Conservation (phyloP, 2,888 invertebrate species). For the Drosophila tanythrix region DNA sequence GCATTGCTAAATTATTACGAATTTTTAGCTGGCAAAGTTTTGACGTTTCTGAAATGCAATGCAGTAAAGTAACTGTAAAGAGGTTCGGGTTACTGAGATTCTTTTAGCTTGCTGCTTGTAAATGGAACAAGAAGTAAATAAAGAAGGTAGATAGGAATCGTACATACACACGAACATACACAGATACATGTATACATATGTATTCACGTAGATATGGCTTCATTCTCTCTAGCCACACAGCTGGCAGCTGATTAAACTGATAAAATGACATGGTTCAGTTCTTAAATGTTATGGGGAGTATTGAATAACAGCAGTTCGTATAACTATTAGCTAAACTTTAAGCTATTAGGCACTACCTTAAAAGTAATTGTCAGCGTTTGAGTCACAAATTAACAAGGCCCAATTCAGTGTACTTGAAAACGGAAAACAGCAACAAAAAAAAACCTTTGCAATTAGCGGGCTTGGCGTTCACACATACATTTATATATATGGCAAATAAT, state of each 20-base stretch:
- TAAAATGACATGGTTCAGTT: conserved; percentile 4
- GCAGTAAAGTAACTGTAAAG: neutral
- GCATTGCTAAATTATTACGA: conserved; percentile 13
- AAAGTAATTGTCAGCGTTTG: neutral
- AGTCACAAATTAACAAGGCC: conserved; percentile 25
- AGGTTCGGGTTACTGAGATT: conserved; percentile 8
- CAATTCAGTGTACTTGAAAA: conserved; percentile 38
- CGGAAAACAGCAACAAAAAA: conserved; percentile 8
- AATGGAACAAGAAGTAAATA: conserved; percentile 22
- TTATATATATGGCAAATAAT: conserved; percentile 12
- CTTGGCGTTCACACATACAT: conserved; percentile 18
- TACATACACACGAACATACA: neutral
- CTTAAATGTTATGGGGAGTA: neutral
- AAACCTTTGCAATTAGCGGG: conserved; percentile 59
- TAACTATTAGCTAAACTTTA: neutral
- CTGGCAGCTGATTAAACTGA: conserved; percentile 7
- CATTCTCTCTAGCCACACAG: neutral
- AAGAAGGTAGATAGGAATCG: conserved; percentile 6
- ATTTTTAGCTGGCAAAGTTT: conserved; percentile 19
- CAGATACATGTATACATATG: neutral
- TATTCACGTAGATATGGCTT: conserved; percentile 4
- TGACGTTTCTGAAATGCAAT: conserved; percentile 54
- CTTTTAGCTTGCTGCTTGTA: neutral
- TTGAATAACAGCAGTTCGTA: neutral
- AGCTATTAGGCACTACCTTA: neutral